Evolutionary conservation across 2,113 vertebrate species (phyloP), one percentile per base, ranked within the genome.

Genomic region (Melanerpes aurifrons): DNA sequence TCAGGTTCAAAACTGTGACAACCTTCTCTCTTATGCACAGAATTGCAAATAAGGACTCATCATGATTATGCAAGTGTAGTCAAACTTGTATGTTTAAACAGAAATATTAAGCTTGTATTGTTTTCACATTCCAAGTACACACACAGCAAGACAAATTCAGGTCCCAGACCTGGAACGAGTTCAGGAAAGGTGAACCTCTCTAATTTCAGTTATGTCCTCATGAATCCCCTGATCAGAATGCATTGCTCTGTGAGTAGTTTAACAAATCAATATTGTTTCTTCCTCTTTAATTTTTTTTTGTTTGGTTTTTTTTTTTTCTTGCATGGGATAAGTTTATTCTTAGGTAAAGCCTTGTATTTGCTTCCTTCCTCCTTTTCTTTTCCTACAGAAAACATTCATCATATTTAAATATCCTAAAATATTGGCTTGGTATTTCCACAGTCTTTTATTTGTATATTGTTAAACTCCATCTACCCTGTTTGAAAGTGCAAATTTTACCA

Each of bases 1-100:
- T 93, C 89, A 94, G 50, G 85, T 92, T 94, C 69, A 92, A 95
- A 87, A 43, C 47, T 77, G 43, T 91, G 80, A 92, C 85, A 94
- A 77, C 54, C 70, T 50, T 88, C 80, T 90, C 64, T 35, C 32
- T 78, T 69, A 48, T n/a, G 37, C 43, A 59, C 19, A 90, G 92
- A 94, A 92, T 95, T 89, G 29, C 32, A 94, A 87, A 89, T 86
- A 70, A 86, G 45, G 53, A 87, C 37, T 86, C 32, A 32, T 9
- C 28, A 63, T 72, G 26, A 74, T 84, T 84, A 84, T 72, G 70
- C 47, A 95, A 87, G 43, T 68, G 25, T 43, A 63, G 48, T 90
- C 70, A 79, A 79, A 92, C 6, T 32, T 48, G 11, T 29, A 37
- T 53, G 61, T 76, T 86, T 66, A 82, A 72, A 84, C 47, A 37